Evolutionary conservation across 2,888 invertebrate genomes (phyloP), one percentile per base, ranked within the genome.

Genomic region (Cerceris rybyensis): DNA sequence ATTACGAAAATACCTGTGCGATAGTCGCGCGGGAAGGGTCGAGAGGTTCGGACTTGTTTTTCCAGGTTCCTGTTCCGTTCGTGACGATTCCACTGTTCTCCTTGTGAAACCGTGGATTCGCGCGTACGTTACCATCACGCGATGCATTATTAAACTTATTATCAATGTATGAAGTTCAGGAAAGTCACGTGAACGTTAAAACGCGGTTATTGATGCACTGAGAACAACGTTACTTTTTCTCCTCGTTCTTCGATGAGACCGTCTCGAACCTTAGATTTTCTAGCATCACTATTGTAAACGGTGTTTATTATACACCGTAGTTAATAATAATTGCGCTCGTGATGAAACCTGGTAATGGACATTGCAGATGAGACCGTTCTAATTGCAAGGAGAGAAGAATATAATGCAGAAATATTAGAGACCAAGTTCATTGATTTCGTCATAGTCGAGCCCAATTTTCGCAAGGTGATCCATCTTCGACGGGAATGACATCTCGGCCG

Each of bases 1-100:
- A 84, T 84, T 82, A 69, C 65, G 58, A 58, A 70, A 73, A 84
- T 75, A 66, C 63, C 75, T 43, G 65, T 57, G 49, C 64, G 76
- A 70, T 63, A 57, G 28, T 43, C 46, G 7, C 49, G 55, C 55
- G 42, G 55, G 58, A 61, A 68, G 39, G 64, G 55, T 63, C 14
- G 61, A 7, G 39, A 64, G 39, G 61, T 66, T 71, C 52, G 41
- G 16, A 13, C 59, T 43, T 9, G 61, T 28, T 68, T 49, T 61
- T 39, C 50, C 17, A 14, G 49, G 39, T 8, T 13, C 13, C 46
- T 49, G 9, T 46, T 17, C 7, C 57, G 6, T 57, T 57, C 17
- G 39, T n/a, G 8, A 5, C 46, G 11, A 46, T 46, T 46, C 46
- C 46, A 46, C 46, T 52, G 52, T 52, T 52, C 14, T 52, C 52